phyloP scores from a whole-genome alignment of 2,113 vertebrate species.

The Oenanthe oenanthe region DNA sequence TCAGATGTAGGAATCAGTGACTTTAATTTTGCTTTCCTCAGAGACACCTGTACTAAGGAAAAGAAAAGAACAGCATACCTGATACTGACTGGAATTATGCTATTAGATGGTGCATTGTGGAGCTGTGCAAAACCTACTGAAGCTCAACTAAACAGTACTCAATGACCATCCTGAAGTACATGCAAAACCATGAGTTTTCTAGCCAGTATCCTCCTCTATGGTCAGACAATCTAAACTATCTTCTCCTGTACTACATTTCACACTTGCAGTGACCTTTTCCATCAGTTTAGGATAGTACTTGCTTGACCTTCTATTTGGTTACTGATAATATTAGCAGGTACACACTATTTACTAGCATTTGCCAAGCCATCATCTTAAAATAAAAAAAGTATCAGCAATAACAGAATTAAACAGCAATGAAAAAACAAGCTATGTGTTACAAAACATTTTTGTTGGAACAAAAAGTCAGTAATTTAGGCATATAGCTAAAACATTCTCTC shows the following conservation, averaged over 20 bases:
- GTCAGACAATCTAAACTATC: neutral
- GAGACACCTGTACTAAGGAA: neutral
- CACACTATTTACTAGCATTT: neutral
- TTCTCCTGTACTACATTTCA: neutral
- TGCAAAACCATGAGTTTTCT: neutral
- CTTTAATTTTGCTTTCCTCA: neutral
- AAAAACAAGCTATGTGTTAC: neutral
- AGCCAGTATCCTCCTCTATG: neutral
- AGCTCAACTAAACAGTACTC: neutral
- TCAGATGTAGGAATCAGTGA: neutral
- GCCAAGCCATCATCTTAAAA: neutral
- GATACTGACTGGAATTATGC: neutral
- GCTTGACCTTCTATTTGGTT: neutral
- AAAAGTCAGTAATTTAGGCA: neutral
- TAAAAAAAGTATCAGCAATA: neutral
- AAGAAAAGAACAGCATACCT: neutral
- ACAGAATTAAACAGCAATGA: neutral
- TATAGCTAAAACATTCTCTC: neutral
- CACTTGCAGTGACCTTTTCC: neutral
- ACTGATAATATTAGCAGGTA: neutral
- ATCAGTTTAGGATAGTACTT: neutral
- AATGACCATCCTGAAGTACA: neutral
- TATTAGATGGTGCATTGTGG: neutral
- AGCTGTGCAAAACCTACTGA: neutral
- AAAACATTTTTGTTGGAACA: neutral